Evolutionary conservation across 2,797 vertebrate genomes (phyloP).

Genomic region (Eleutherodactylus coqui): DNA sequence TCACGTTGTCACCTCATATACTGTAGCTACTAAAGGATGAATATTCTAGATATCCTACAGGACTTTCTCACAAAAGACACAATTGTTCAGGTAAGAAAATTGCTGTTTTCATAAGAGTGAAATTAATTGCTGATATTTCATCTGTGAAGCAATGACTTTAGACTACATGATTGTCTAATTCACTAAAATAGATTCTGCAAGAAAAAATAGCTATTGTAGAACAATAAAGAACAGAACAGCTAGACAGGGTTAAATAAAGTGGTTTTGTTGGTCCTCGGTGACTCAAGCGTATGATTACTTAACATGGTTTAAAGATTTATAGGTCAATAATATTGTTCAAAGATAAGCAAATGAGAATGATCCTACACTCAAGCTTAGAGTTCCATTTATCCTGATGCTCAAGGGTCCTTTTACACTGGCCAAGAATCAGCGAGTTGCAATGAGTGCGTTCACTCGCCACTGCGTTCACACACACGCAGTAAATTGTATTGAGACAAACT

Average conservation of each 20-base stretch:
- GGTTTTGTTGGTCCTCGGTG: slow-evolving; percentile 10
- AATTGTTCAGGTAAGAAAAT: slow-evolving; percentile 11
- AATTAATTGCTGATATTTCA: slow-evolving; percentile 9
- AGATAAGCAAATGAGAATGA: too few species aligned
- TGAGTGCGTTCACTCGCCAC: too few species aligned
- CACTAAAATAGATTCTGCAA: slow-evolving; percentile 25
- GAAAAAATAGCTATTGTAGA: not conserved
- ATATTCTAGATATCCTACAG: not conserved
- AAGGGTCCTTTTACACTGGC: too few species aligned
- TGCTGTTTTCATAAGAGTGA: not conserved
- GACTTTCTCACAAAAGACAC: not conserved
- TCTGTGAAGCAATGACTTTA: slow-evolving; percentile 7
- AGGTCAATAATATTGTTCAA: not conserved
- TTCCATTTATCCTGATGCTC: too few species aligned
- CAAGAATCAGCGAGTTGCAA: too few species aligned
- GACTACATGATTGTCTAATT: slow-evolving; percentile 11
- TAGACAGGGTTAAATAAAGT: not conserved
- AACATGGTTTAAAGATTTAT: not conserved
- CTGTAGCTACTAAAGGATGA: not conserved
- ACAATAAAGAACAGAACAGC: not conserved
- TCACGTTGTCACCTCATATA: not conserved
- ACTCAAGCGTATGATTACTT: not conserved
- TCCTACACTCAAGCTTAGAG: too few species aligned
- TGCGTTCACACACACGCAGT: too few species aligned
- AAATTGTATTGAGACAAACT: too few species aligned